A percentile compares a stretch with the other conserved stretches of the same genome.
Conservation (phyloP, 2,113 vertebrate genomes). For the Rhipidura dahli region DNA sequence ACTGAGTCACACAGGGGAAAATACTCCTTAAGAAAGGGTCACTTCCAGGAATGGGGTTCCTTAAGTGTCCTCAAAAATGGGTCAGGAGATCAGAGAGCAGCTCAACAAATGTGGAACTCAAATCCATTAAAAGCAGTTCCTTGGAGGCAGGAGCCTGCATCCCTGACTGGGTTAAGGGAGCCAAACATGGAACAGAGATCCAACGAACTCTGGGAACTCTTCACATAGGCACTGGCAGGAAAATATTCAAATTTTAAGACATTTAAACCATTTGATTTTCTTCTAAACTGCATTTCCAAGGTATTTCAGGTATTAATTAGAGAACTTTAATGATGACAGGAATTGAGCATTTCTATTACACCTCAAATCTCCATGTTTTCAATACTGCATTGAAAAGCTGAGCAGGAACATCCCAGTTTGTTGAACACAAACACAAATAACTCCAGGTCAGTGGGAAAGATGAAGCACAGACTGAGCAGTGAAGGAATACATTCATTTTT, state of each 20-base stretch:
- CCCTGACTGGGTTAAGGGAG: neutral
- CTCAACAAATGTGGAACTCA: neutral
- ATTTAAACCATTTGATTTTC: neutral
- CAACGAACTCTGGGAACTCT: neutral
- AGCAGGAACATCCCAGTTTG: neutral
- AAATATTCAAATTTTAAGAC: neutral
- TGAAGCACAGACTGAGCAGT: fast-evolving
- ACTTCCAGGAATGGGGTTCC: neutral
- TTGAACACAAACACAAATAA: neutral
- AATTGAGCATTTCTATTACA: neutral
- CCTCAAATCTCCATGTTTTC: neutral
- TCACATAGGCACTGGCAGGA: neutral
- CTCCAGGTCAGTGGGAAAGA: neutral
- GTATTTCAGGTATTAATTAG: neutral
- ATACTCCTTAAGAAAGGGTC: neutral
- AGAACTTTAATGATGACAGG: fast-evolving
- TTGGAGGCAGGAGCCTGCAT: neutral
- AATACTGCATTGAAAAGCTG: neutral
- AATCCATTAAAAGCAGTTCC: neutral
- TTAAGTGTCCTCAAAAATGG: neutral
- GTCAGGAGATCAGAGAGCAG: neutral
- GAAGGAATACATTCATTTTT: neutral
- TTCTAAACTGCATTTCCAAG: neutral
- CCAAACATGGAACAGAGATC: neutral
- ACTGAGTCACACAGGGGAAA: neutral